A percentile compares a stretch with the other conserved stretches of the same genome.
phyloP scores from a whole-genome alignment of 2,888 invertebrate species.

The Dermolepida albohirtum region DNA sequence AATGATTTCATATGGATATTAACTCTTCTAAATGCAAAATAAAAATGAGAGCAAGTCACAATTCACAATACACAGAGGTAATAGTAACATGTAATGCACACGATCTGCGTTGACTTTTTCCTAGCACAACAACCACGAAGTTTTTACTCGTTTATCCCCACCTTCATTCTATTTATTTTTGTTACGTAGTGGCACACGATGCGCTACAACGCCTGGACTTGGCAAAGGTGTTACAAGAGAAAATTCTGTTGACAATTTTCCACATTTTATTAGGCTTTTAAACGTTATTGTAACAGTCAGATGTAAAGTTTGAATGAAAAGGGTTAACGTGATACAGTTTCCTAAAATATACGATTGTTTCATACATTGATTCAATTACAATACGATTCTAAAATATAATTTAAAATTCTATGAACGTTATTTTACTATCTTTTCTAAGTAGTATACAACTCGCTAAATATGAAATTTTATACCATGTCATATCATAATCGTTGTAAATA shows the following conservation, averaged over 20 bases:
- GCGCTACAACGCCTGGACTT: slow-evolving; percentile 16
- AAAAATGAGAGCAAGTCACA: slow-evolving; percentile 21
- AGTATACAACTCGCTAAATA: no score
- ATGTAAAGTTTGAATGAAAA: not conserved
- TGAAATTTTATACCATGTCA: no score
- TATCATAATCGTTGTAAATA: no score
- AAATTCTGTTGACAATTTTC: slow-evolving; percentile 23
- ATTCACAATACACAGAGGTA: slow-evolving; percentile 10
- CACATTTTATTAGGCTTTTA: slow-evolving; percentile 1
- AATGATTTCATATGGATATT: slow-evolving; percentile 1
- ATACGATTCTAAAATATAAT: no score
- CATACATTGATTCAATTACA: no score
- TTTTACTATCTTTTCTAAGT: no score
- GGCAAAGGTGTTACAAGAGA: slow-evolving; percentile 12
- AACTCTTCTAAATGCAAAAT: not conserved
- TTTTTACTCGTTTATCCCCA: slow-evolving; percentile 32
- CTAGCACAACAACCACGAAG: slow-evolving; percentile 24
- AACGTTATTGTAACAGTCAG: no score
- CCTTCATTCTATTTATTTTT: slow-evolving; percentile 18
- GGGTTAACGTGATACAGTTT: no score
- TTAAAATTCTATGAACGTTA: no score
- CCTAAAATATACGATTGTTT: no score
- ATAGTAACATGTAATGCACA: slow-evolving; percentile 3
- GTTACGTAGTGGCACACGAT: slow-evolving; percentile 26
- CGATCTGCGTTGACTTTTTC: slow-evolving; percentile 30